Base-by-base conservation (phyloP, 2,888 invertebrate genomes). In the Tinea pellionella region DNA sequence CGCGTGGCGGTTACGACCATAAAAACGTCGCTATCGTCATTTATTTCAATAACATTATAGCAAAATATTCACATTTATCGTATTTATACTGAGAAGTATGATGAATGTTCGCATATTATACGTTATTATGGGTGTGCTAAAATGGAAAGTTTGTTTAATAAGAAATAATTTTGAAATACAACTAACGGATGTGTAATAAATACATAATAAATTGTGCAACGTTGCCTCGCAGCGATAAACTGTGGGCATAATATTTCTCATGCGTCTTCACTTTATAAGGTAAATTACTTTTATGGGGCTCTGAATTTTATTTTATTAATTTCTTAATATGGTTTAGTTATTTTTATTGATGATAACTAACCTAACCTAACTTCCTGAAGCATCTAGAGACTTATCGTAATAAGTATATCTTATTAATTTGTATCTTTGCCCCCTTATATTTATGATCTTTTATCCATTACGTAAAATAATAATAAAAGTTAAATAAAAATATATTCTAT, bases 131-230 rank as follows among this genome's bases (percentile, higher is more conserved):
- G 18, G 18, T 47, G 47, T 15, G n/a, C 15, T 47, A 47, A 16
- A 47, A 47, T 47, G 47, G 18, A 18, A 47, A 47, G 18, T 16
- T 11, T 8, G 15, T 15, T 2, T 15, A n/a, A 11, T 11, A 15
- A 47, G 15, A 15, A 16, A 16, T 47, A 16, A 13, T 47, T 47
- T 47, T 18, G 47, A 4, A 47, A 18, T 18, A 47, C 18, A 11
- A 47, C 18, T 15, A 18, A 47, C 18, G 15, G 18, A 16, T 47
- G 16, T 47, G 9, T 47, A 47, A 47, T 43, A 37, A 37, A 37
- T 37, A 37, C 37, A 37, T 37, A 37, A 37, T 37, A 47, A 47
- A 47, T 47, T 55, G n/a, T 55, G 24, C 55, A 55, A 55, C 55
- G 24, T 2, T 55, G 55, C 19, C 55, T 55, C 19, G 29, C 15